These are phyloP conservation scores for Phylloscopus whistleri DNA, from an alignment of 2,113 vertebrate species.

Conservation along the genomic window DNA sequence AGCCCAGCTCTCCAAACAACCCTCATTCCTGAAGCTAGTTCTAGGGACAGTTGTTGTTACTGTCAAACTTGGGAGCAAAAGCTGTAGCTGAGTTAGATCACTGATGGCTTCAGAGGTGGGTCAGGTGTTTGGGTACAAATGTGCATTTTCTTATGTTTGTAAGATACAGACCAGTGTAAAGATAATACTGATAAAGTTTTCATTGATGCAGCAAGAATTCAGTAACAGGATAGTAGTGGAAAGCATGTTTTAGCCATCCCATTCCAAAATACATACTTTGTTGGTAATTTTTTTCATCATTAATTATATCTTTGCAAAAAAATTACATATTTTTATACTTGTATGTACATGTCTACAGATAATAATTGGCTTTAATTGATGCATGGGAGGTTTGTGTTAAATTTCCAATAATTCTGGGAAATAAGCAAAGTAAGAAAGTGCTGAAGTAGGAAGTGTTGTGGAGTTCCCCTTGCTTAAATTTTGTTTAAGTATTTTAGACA, in stretches of 20 bases:
- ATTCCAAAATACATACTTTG: not conserved
- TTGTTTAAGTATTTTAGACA: not conserved
- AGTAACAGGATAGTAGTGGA: not conserved
- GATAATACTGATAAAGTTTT: not conserved
- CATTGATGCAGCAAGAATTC: not conserved
- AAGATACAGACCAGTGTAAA: not conserved
- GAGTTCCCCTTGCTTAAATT: not conserved
- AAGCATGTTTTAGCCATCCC: not conserved
- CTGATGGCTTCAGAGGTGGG: not conserved
- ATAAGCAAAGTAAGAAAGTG: not conserved
- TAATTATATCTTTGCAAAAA: not conserved
- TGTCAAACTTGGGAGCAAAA: not conserved
- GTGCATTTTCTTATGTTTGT: not conserved
- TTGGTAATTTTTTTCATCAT: not conserved
- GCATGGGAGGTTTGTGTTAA: not conserved
- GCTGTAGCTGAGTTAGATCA: not conserved
- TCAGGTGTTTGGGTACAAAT: not conserved
- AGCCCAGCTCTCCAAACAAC: not conserved
- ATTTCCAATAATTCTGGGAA: not conserved
- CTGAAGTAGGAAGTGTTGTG: not conserved
- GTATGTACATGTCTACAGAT: not conserved
- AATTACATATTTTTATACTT: not conserved
- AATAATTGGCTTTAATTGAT: not conserved
- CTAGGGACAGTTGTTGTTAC: not conserved
- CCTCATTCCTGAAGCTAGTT: not conserved